Evolutionary conservation across 2,797 vertebrate species (phyloP), one percentile per base, ranked within the genome.

Genomic region (Enteromius treurensis): DNA sequence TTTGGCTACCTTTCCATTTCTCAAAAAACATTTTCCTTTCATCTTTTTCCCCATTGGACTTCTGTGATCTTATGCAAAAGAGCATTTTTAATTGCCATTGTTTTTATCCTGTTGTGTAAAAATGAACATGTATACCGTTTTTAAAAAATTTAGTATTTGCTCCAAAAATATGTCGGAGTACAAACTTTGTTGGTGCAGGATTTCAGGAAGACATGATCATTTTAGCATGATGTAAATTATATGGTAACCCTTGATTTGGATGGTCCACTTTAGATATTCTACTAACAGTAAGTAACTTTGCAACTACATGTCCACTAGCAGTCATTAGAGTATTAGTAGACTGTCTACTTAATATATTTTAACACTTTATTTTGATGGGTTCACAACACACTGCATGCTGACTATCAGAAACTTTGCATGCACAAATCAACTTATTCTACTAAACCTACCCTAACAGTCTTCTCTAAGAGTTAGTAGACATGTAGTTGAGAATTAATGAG

Each of bases 41-140:
- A 73, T 64, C 40, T 23, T 81, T 51, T 74, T 26, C 70, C 42
- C 70, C 51, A 3, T 23, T 64, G 69, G 55, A 62, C 26, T 73
- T 37, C 11, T 74, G 14, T 82, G 49, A 53, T 67, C 62, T 58
- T 82, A 45, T 76, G 60, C 47, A 55, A 82, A 82, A 45, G 1
- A 19, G 4, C 7, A 26, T 9, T 42, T 76, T 73, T 37, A 15
- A 64, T 62, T 21, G n/a, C 23, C 4, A 15, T 47, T 32, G 21
- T 71, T 74, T 73, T 47, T 19, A 19, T 64, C 21, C 13, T 64
- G 3, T 15, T 7, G 60, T 49, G 19, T 17, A 26, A 51, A 58
- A 69, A 42, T 0, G 5, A 29, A 47, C 67, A 71, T 11, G 10
- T 70, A 19, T 42, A 21, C 21, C 19, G 21, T 49, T 64, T 47